Evolutionary conservation across 2,797 vertebrate genomes (phyloP).

Genomic region (Neoniphon sammara): DNA sequence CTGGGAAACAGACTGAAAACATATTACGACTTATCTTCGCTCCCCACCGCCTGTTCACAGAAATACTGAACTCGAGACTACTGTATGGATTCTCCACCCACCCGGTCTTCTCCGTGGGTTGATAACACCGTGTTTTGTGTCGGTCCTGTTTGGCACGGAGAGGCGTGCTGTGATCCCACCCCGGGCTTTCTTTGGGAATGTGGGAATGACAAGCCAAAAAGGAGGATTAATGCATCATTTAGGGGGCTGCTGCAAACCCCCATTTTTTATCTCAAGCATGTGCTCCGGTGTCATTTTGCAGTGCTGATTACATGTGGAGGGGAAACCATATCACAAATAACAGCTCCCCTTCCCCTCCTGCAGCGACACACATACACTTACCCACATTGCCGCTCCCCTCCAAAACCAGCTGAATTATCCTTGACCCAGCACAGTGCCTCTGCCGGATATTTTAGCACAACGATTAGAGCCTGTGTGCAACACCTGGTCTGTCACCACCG

Average conservation of each 20-base stretch:
- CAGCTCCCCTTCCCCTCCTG: background rate
- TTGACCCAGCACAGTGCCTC: constrained; percentile 3
- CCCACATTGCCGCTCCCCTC: background rate
- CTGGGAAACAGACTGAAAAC: constrained; percentile 66
- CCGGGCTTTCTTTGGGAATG: constrained; percentile 48
- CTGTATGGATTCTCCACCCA: constrained; percentile 53
- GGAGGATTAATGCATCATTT: constrained; percentile 55
- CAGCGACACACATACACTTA: constrained; percentile 11
- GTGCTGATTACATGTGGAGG: background rate
- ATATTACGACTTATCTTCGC: constrained; percentile 58
- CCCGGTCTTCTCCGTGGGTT: constrained; percentile 39
- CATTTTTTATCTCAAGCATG: constrained; percentile 43
- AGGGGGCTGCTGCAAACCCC: constrained; percentile 28
- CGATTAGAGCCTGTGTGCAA: constrained; percentile 35
- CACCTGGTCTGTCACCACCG: constrained; percentile 55
- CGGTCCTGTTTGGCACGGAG: constrained; percentile 43
- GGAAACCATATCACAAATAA: constrained; percentile 13
- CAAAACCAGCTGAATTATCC: constrained; percentile 18
- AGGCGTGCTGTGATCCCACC: constrained; percentile 35
- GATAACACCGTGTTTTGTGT: constrained; percentile 59
- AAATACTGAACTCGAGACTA: constrained; percentile 53
- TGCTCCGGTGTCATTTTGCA: constrained; percentile 17
- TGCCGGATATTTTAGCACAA: constrained; percentile 21
- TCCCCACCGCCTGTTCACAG: constrained; percentile 37
- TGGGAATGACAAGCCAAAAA: constrained; percentile 43